phyloP scores from a whole-genome alignment of 2,113 vertebrate genomes.

The Zapus hudsonius region DNA sequence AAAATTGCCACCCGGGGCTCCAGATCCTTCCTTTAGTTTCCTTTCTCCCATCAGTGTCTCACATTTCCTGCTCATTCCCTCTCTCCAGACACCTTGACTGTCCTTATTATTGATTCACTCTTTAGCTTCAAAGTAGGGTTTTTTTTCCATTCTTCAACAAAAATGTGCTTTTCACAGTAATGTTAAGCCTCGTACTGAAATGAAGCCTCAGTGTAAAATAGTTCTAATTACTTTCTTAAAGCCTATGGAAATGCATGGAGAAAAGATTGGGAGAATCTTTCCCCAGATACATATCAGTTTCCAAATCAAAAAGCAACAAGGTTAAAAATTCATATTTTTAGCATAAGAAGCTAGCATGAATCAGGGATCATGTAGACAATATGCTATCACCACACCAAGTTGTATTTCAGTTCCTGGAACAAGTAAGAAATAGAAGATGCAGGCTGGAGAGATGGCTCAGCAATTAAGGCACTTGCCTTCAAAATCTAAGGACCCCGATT shows the following conservation, averaged over 20 bases:
- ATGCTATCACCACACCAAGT: background rate
- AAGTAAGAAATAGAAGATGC: background rate
- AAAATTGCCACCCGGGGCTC: background rate
- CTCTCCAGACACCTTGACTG: background rate
- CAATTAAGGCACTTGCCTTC: no score
- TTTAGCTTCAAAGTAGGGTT: background rate
- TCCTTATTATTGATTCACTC: conserved; percentile 13
- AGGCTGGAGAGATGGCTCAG: no score
- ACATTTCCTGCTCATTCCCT: background rate
- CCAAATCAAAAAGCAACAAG: conserved; percentile 8
- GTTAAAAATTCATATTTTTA: background rate
- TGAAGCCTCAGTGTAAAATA: conserved; percentile 21
- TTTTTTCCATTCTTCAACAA: background rate
- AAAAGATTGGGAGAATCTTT: background rate
- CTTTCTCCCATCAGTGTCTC: background rate
- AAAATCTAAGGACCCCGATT: no score
- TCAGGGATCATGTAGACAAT: background rate
- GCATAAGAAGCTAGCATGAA: background rate
- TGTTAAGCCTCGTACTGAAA: background rate
- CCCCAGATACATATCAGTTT: background rate
- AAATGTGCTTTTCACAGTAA: conserved; percentile 35
- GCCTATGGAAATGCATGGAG: background rate
- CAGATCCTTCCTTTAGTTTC: background rate
- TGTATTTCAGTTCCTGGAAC: background rate
- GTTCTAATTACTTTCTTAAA: conserved; percentile 50